A percentile compares a stretch with the other conserved stretches of the same genome.
Conservation (phyloP, 2,113 vertebrate genomes). For the Notarius quadriscutis region DNA sequence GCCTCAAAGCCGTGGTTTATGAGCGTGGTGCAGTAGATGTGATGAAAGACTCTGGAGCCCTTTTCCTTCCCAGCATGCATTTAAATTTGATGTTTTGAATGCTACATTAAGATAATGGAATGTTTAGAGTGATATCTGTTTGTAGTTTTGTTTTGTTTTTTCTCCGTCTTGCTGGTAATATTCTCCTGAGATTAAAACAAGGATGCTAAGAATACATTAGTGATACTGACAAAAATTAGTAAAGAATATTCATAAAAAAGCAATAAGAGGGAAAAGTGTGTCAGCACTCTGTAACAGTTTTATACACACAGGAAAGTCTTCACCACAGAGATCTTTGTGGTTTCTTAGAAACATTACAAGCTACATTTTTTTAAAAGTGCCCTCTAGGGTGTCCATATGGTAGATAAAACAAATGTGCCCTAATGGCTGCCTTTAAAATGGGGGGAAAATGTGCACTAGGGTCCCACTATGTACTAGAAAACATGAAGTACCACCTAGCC, state of each 20-base stretch:
- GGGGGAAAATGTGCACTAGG: not conserved
- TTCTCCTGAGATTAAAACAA: not conserved
- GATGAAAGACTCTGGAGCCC: not conserved
- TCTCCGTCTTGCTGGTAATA: not conserved
- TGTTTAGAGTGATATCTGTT: not conserved
- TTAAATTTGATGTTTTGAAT: constrained; percentile 5
- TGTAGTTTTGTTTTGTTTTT: not conserved
- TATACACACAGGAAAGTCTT: not conserved
- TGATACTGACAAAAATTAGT: not conserved
- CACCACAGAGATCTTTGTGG: not conserved
- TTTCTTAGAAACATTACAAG: not conserved
- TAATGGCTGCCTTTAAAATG: constrained; percentile 1
- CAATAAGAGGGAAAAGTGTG: not conserved
- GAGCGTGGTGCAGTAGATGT: constrained; percentile 3
- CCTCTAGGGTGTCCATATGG: not conserved
- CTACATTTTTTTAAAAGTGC: not conserved
- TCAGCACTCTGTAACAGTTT: not conserved
- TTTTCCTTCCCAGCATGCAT: constrained; percentile 1
- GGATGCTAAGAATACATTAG: not conserved
- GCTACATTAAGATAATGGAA: not conserved
- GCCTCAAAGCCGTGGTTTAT: constrained; percentile 17
- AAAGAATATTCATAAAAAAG: not conserved
- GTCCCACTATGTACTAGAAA: not conserved
- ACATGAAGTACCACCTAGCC: not conserved
- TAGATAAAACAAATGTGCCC: not conserved